These are phyloP conservation scores for Microtus ochrogaster DNA, from an alignment of 2,113 vertebrate species.

Conservation along the genomic window DNA sequence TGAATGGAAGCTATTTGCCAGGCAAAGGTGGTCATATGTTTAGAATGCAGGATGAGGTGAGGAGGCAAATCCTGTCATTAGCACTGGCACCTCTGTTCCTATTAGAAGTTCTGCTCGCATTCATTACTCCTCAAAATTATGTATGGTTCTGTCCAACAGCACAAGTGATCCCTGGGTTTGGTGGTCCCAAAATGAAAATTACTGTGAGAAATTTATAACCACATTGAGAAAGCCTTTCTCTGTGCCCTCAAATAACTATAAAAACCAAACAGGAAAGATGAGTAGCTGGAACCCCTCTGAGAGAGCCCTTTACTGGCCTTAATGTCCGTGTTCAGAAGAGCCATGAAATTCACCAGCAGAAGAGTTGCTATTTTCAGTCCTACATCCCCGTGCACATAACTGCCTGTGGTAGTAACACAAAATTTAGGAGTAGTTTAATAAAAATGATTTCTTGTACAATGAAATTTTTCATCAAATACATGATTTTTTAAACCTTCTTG, in stretches of 20 bases:
- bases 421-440: background rate
- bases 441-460: conserved; percentile 1
- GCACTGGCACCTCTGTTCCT: background rate
- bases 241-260: background rate
- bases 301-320: background rate
- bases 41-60: background rate
- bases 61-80: background rate
- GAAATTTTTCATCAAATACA: background rate
- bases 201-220: background rate
- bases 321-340: background rate
- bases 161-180: background rate
- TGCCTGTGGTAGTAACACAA: conserved; percentile 8
- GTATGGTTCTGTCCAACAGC: background rate
- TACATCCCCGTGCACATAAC: background rate
- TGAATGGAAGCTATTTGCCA: background rate
- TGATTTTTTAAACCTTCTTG: background rate
- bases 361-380: conserved; percentile 1
- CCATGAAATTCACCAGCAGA: background rate
- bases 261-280: background rate
- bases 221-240: background rate
- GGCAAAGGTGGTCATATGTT: background rate
- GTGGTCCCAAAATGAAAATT: background rate
- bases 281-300: background rate
- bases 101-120: background rate
- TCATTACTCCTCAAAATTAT: background rate